A percentile compares a stretch with the other conserved stretches of the same genome.
phyloP scores from a whole-genome alignment of 23 tunicate species.

The Oikopleura albicans region DNA sequence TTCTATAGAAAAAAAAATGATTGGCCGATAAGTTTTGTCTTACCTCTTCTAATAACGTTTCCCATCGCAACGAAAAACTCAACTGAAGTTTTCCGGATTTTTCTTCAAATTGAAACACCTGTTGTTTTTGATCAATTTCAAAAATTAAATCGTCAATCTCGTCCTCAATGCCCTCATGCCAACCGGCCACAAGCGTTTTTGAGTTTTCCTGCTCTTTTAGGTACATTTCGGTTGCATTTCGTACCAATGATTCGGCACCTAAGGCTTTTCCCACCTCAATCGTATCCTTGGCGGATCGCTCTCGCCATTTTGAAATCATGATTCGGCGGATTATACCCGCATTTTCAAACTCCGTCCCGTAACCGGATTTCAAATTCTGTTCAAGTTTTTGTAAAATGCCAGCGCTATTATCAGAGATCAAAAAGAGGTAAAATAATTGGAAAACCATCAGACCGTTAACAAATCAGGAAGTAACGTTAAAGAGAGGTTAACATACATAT shows the following conservation, averaged over 20 bases:
- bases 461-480: too few relatives aligned
- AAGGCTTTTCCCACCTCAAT: not conserved
- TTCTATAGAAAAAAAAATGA: too few relatives aligned
- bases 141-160: not conserved
- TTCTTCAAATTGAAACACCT: not conserved
- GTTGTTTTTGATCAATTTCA: not conserved
- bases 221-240: not conserved
- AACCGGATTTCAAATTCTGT: not conserved
- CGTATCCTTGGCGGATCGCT: not conserved
- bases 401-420: not conserved
- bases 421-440: too few relatives aligned
- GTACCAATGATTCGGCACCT: not conserved
- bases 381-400: not conserved
- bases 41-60: not conserved
- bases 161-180: not conserved
- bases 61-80: not conserved
- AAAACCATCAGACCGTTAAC: too few relatives aligned
- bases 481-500: too few relatives aligned
- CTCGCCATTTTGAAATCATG: not conserved
- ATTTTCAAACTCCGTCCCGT: not conserved
- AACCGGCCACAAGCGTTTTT: not conserved
- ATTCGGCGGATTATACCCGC: not conserved
- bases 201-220: not conserved
- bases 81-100: not conserved
- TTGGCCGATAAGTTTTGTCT: too few relatives aligned